phyloP scores from a whole-genome alignment of 2,797 vertebrate genomes.

The Coccyzus lansbergi region DNA sequence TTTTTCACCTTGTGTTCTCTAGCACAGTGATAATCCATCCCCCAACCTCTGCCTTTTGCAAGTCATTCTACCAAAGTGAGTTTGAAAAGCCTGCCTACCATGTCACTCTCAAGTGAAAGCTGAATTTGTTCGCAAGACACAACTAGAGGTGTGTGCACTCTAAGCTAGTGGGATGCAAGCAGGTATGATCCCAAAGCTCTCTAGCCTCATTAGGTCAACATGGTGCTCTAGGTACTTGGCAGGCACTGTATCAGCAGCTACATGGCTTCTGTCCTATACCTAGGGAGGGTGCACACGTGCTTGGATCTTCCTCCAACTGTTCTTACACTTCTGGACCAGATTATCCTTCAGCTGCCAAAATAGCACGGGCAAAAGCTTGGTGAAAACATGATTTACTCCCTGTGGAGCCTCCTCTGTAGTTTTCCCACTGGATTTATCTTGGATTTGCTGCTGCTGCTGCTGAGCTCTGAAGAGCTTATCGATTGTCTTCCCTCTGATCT shows the following conservation, averaged over 20 bases:
- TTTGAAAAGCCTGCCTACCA: not conserved
- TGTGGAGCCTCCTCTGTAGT: not conserved
- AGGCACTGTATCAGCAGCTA: not conserved
- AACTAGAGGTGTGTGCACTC: fast-evolving
- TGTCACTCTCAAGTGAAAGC: not conserved
- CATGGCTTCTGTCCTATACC: not conserved
- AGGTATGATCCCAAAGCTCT: not conserved
- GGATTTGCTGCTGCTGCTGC: not conserved
- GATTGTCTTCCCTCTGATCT: not conserved
- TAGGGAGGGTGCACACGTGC: fast-evolving
- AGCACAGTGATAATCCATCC: not conserved
- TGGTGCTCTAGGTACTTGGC: not conserved
- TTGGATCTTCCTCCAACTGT: not conserved
- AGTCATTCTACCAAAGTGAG: not conserved
- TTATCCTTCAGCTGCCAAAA: not conserved
- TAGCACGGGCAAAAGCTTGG: not conserved
- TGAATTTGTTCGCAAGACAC: not conserved
- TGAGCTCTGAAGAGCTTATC: not conserved
- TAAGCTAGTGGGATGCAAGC: not conserved
- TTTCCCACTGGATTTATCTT: not conserved
- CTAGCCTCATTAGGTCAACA: not conserved
- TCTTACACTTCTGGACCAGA: not conserved
- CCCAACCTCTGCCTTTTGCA: not conserved
- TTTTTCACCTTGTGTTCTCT: not conserved
- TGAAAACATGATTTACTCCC: not conserved